Base-by-base conservation (phyloP, 2,113 vertebrate species). In the Boleophthalmus pectinirostris region DNA sequence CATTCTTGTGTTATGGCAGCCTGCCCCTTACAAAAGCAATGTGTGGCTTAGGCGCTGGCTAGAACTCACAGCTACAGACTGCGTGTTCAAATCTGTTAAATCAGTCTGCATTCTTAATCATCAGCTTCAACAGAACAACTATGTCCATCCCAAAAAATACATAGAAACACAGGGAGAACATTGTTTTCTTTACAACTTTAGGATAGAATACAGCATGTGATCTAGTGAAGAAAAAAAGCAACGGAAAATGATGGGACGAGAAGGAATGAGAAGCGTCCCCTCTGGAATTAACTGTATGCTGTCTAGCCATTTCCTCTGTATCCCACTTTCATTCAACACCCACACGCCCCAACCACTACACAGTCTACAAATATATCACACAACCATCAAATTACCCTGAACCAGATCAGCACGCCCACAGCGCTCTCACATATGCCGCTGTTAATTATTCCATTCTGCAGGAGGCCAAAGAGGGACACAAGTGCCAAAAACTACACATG, bases 51-150 rank as follows among this genome's bases (percentile, higher is more conserved):
- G 69, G 79, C 60, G 43, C 82, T 84, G 84, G 84, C 53, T 46
- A 76, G 47, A 58, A 82, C 57, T 76, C 78, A 82, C n/a, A 57
- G 13, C 77, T 74, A 84, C 69, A 66, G 73, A 80, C 85, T 86
- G 56, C 89, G 87, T 85, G 85, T 84, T 77, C 23, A 5, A 23
- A 78, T 82, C 76, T 70, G 75, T 90, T 90, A 84, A 89, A 87
- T 90, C 91, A 90, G 81, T 87, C 78, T 65, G 72, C 89, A 88
- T 89, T 89, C 80, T 88, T 90, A 83, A 82, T 80, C 81, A 60
- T 33, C 57, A 33, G 57, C 57, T 80, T 79, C 73, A 74, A 79
- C 75, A 77, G 68, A 77, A 38, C 71, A 69, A 81, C 77, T 65
- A 54, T 77, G 80, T 83, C 77, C 73, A 83, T 82, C 82, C 73